Percentiles rank a stretch among this genome's conserved stretches.
phyloP scores from a whole-genome alignment of 2,888 invertebrate species.

The Neocrepidodera transversa region DNA sequence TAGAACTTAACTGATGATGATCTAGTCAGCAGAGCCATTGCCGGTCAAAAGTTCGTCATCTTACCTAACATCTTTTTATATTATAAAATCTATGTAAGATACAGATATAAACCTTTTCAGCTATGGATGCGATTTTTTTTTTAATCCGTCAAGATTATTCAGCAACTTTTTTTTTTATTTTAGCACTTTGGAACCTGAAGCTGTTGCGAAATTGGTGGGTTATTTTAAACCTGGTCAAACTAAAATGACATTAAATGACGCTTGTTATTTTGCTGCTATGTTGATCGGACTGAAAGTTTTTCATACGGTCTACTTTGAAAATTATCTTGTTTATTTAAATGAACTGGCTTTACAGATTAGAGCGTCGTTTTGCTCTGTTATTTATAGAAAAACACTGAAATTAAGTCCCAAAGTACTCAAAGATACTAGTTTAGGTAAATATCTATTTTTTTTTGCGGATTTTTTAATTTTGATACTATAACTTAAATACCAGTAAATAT shows the following conservation, averaged over 20 bases:
- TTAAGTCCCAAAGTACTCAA: constrained; percentile 42
- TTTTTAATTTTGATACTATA: too few species aligned
- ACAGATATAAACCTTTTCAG: too few species aligned
- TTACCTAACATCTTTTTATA: too few species aligned
- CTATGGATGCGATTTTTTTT: neutral
- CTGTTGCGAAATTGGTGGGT: constrained; percentile 71
- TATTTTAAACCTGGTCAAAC: constrained; percentile 67
- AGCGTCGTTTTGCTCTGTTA: constrained; percentile 80
- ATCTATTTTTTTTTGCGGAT: neutral
- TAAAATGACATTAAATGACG: constrained; percentile 63
- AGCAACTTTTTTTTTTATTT: too few species aligned
- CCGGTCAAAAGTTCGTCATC: too few species aligned
- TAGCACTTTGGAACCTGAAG: constrained; percentile 71
- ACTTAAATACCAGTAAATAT: too few species aligned
- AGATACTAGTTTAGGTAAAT: constrained; percentile 41
- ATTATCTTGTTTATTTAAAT: constrained; percentile 80
- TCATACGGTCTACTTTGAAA: constrained; percentile 73
- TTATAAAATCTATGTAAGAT: too few species aligned
- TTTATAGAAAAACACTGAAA: constrained; percentile 65
- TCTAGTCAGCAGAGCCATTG: too few species aligned
- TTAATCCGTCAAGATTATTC: neutral
- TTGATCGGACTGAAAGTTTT: constrained; percentile 69
- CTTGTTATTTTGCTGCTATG: constrained; percentile 73
- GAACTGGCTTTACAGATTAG: constrained; percentile 79
- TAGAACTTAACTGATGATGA: too few species aligned